Evolutionary conservation across 1,140 invertebrate genomes (phyloP).

Genomic region (Arion vulgaris): DNA sequence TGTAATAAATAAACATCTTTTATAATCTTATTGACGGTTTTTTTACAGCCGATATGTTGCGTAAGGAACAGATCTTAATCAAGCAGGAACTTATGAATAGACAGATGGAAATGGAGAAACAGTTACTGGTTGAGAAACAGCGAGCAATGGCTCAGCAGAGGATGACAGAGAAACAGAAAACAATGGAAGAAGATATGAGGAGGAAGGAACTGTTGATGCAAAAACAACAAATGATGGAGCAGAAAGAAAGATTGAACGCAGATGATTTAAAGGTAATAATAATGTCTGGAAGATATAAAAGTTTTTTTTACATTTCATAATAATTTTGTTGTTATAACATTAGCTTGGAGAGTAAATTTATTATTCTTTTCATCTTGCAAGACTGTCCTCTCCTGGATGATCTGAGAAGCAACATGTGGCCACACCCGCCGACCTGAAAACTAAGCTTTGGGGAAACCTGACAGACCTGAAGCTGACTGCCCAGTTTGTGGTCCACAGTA

Average conservation of each 20-base stretch:
- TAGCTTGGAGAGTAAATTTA: background rate
- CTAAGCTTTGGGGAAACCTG: no score
- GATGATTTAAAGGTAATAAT: conserved; percentile 25
- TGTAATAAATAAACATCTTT: no score
- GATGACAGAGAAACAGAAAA: conserved; percentile 46
- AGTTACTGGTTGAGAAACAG: conserved; percentile 43
- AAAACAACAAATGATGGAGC: conserved; percentile 42
- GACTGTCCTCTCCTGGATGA: no score
- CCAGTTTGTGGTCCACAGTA: no score
- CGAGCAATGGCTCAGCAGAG: conserved; percentile 43
- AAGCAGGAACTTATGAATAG: conserved; percentile 36
- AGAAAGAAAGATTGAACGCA: conserved; percentile 25
- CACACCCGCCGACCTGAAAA: no score
- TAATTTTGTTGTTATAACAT: no score
- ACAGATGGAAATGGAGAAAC: conserved; percentile 42
- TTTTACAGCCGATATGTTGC: conserved; percentile 34
- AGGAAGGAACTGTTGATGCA: conserved; percentile 47
- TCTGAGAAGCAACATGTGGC: no score
- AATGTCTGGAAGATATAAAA: no score
- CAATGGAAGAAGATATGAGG: conserved; percentile 45
- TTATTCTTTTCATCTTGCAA: background rate
- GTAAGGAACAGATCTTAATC: conserved; percentile 26
- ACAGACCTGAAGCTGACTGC: no score
- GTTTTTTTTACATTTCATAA: no score
- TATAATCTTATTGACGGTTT: no score